Evolutionary conservation across 2,888 invertebrate species (phyloP), one percentile per base, ranked within the genome.

Genomic region (Coecobrya sp.): DNA sequence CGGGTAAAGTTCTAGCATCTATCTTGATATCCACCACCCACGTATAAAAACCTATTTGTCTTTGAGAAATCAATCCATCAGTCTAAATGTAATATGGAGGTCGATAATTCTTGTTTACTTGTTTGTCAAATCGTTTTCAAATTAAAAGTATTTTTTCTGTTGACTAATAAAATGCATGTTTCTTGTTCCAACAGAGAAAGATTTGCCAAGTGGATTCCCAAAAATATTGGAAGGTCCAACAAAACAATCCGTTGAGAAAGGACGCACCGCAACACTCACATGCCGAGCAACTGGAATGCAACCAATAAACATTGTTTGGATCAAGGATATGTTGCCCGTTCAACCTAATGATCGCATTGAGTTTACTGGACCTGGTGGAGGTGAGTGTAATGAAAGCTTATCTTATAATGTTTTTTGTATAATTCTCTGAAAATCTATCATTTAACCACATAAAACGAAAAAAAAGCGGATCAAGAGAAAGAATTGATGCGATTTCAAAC

Each of bases 181-280:
- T 42, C 19, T 73, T 42, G 8, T 42, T 19, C 19, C 42, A 42
- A 49, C 76, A 97, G 99, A 97, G 95, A 98, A 98, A 95, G 98
- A 98, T 96, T 96, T 98, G 93, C 99, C 99, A 0, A 96, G 97
- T 76, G 99, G 99, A 49, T 99, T 99, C 96, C 99, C 99, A 76
- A 97, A 97, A 95, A 98, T 98, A 95, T 97, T 97, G 55, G 97
- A 98, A 95, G 97, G 98, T 92, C 99, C 99, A 0, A 97, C 97
- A 93, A 98, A 98, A 91, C 98, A 99, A 96, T 99, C 99, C 86
- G 99, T 99, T 85, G 99, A 99, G 96, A 98, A 98, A 94, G 99
- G 99, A 22, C 98, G 98, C 96, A 98, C 97, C 70, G 98, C 99
- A 16, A 97, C 98, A 30, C 97, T 99, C 95, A 97, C 97, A 68